Evolutionary conservation across 2,888 invertebrate genomes (phyloP).

Genomic region (Atrina japonica): DNA sequence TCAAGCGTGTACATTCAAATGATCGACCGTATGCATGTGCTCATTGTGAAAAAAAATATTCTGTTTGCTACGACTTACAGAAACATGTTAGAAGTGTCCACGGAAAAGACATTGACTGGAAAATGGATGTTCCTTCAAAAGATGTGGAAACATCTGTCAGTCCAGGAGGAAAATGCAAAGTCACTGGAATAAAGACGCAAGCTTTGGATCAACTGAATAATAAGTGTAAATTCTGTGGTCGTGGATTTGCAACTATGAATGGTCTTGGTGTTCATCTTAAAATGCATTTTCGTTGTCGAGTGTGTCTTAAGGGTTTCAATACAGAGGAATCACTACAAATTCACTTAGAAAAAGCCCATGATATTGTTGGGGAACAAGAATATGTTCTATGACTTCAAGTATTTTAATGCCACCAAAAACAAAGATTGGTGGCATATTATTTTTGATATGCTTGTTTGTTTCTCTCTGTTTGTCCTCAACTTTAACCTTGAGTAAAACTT

Average conservation of each 20-base stretch:
- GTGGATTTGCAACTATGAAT: conserved; percentile 44
- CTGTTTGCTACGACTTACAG: conserved; percentile 45
- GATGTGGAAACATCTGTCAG: conserved; percentile 1
- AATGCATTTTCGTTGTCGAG: conserved; percentile 46
- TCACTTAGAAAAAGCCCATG: conserved; percentile 43
- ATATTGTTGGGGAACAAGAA: conserved; percentile 41
- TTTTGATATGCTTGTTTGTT: no score
- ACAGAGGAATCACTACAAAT: conserved; percentile 40
- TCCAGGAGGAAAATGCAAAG: conserved; percentile 27
- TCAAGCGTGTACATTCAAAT: conserved; percentile 41
- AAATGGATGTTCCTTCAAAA: conserved; percentile 29
- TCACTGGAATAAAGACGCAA: conserved; percentile 44
- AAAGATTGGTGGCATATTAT: no score
- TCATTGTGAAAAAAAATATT: conserved; percentile 48
- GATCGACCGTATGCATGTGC: conserved; percentile 44
- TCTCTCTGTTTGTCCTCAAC: no score
- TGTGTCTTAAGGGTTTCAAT: conserved; percentile 44
- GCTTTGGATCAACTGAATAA: conserved; percentile 36
- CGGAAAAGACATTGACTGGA: conserved; percentile 47
- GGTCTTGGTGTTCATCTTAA: conserved; percentile 45
- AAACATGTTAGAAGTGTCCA: conserved; percentile 47
- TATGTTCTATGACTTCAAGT: conserved; percentile 36
- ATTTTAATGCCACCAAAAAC: not conserved
- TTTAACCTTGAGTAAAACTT: no score
- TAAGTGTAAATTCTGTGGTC: conserved; percentile 46